Conservation (phyloP, 2,113 vertebrate species). For the Cyanistes caeruleus region DNA sequence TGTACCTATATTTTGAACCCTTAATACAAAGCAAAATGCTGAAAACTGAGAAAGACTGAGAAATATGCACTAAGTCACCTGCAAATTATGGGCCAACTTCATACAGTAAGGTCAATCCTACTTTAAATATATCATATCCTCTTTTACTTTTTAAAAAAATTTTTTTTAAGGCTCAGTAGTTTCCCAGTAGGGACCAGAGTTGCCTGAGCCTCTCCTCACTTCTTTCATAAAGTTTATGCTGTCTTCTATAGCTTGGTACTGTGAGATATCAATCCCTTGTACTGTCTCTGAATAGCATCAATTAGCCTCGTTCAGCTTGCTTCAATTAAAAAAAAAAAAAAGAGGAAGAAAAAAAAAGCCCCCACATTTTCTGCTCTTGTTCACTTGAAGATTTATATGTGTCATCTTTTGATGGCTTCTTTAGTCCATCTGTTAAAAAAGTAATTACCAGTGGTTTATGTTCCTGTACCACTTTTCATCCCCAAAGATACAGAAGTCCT, state of each 20-base stretch:
- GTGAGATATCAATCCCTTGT: not conserved
- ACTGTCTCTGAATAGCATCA: slow-evolving; percentile 28
- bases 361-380: not conserved
- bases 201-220: not conserved
- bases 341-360: not conserved
- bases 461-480: not conserved
- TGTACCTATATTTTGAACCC: not conserved
- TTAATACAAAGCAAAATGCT: not conserved
- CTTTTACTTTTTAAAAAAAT: not conserved
- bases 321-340: not conserved
- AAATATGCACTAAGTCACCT: not conserved
- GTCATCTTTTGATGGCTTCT: not conserved
- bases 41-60: not conserved
- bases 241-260: not conserved
- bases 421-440: not conserved
- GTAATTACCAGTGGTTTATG: not conserved
- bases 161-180: not conserved
- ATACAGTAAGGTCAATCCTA: not conserved
- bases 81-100: not conserved
- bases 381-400: not conserved
- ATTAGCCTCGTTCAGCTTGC: slow-evolving; percentile 18
- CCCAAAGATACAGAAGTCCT: not conserved
- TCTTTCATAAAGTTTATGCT: not conserved
- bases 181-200: not conserved
- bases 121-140: not conserved